Evolutionary conservation across 2,113 vertebrate species (phyloP).

Genomic region (Nibea coibor): DNA sequence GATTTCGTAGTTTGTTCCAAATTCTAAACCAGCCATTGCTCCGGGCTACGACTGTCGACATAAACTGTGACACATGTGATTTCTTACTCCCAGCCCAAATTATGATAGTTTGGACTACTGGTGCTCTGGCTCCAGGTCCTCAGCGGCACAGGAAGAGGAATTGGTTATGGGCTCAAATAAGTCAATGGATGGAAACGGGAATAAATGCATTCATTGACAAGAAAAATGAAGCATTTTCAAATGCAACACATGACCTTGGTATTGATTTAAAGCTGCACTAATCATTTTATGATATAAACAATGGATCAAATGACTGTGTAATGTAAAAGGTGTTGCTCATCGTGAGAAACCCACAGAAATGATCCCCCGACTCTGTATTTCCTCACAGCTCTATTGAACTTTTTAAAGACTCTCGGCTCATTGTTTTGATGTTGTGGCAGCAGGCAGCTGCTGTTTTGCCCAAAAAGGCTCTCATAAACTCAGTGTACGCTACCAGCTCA

Average conservation of each 20-base stretch:
- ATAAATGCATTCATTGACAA: constrained; percentile 39
- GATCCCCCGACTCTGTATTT: not conserved
- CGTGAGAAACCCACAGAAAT: not conserved
- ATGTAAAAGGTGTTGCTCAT: not conserved
- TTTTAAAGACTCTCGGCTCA: not conserved
- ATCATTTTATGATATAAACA: constrained; percentile 14
- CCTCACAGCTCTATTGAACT: not conserved
- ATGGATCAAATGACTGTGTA: not conserved
- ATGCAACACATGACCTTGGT: not conserved
- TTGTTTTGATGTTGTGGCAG: not conserved
- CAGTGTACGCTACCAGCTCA: not conserved
- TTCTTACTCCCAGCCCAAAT: constrained; percentile 74
- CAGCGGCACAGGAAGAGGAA: constrained; percentile 60
- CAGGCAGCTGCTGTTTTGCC: too few relatives aligned
- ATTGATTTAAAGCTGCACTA: constrained; percentile 11
- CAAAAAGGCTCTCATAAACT: not conserved
- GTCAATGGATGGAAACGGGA: constrained; percentile 41
- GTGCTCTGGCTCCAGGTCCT: constrained; percentile 63
- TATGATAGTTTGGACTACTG: constrained; percentile 77
- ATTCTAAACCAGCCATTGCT: constrained; percentile 70
- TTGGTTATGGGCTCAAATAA: constrained; percentile 45
- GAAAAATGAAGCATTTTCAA: not conserved
- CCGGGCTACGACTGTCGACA: constrained; percentile 72
- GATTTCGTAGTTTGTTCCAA: constrained; percentile 79
- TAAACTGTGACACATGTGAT: constrained; percentile 83